These are phyloP conservation scores for Pseudomyrmex cubaensis DNA, from an alignment of 1,140 invertebrate genomes.

Conservation along the genomic window DNA sequence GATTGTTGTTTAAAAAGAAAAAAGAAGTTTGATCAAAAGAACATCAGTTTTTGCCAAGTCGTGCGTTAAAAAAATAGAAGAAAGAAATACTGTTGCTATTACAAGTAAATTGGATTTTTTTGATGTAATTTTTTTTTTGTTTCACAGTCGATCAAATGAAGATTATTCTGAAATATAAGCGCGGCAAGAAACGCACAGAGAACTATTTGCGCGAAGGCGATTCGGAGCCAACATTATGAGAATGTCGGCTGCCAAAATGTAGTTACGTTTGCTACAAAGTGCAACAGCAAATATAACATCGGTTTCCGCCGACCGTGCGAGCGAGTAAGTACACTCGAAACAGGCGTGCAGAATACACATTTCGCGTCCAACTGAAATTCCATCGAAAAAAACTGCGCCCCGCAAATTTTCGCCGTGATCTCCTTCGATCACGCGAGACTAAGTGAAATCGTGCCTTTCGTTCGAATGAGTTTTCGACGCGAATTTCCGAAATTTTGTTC, in stretches of 20 bases:
- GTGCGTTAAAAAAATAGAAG: neutral
- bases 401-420: neutral
- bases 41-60: no score
- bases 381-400: neutral
- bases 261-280: constrained; percentile 37
- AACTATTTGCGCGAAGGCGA: constrained; percentile 19
- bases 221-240: constrained; percentile 27
- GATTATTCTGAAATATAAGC: neutral
- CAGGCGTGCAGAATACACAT: constrained; percentile 12
- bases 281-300: constrained; percentile 36
- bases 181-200: neutral
- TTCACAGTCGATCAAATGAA: neutral
- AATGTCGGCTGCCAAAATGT: constrained; percentile 29
- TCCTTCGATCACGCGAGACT: neutral
- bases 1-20: neutral
- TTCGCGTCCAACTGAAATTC: neutral
- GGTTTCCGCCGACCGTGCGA: neutral
- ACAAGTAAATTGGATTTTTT: neutral
- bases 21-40: neutral
- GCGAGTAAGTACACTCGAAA: neutral
- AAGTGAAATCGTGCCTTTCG: constrained; percentile 11
- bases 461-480: neutral
- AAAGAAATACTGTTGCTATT: neutral
- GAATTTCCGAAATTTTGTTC: neutral
- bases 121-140: constrained; percentile 3